Conservation (phyloP, 2,888 invertebrate genomes). For the Geophilus truncorum region DNA sequence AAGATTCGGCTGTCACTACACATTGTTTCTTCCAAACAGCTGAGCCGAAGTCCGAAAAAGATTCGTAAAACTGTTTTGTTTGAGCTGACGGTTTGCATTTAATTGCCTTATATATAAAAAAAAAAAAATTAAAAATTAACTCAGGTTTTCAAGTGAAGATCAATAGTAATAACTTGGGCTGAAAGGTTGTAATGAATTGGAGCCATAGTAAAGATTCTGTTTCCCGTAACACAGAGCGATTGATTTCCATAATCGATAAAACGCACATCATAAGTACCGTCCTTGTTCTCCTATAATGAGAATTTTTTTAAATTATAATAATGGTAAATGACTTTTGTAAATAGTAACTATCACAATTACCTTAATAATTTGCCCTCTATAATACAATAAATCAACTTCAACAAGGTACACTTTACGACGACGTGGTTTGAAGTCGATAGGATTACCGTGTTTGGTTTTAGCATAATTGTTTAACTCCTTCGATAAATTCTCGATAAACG, state of each 20-base stretch:
- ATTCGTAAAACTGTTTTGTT: not conserved
- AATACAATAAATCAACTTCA: not conserved
- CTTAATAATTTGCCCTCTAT: not conserved
- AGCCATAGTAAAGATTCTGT: not conserved
- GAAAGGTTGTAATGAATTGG: not conserved
- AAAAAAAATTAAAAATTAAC: not conserved
- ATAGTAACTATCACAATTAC: not conserved
- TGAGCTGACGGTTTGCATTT: not conserved
- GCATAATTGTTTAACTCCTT: not conserved
- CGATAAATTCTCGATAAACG: not conserved
- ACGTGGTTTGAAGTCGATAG: not conserved
- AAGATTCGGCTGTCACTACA: not conserved
- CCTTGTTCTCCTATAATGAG: not conserved
- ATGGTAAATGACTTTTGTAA: not conserved
- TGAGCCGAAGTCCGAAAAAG: not conserved
- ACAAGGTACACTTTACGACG: not conserved
- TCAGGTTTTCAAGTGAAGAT: not conserved
- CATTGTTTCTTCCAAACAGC: not conserved
- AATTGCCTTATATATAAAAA: not conserved
- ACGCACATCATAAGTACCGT: not conserved
- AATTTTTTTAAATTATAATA: not conserved
- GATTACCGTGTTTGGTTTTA: not conserved
- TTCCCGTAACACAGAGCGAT: not conserved
- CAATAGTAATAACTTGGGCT: not conserved
- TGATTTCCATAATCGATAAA: not conserved